Base-by-base conservation (phyloP, 2,888 invertebrate species). In the Drosophila peninsularis region DNA sequence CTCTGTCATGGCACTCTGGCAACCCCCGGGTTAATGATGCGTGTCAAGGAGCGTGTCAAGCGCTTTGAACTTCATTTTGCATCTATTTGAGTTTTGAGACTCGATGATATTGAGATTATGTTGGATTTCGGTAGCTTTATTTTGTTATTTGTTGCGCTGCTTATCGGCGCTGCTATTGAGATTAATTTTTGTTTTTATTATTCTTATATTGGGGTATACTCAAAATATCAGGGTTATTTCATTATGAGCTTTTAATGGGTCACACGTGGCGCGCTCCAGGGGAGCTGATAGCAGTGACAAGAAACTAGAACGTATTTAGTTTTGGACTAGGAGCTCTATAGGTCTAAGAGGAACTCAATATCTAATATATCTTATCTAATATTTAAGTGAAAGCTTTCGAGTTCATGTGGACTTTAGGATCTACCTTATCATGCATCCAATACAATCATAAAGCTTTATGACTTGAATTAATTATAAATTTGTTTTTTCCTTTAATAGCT, bases 21-120 rank as follows among this genome's bases (percentile, higher is more conserved):
- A 41, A 41, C 54, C 39, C 30, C 34, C n/a, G 17, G 21, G 78
- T 71, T 73, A 85, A 88, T 82, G 82, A 78, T 82, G 82, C 82
- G 68, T 84, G 62, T 75, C 76, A 80, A 77, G 65, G 54, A 47
- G 57, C 27, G 56, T 39, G 70, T 34, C 36, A 44, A 62, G n/a
- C 21, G 42, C 44, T 44, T 47, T 41, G 52, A 47, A 13, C 47
- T 47, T 41, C 47, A 44, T 56, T 50, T 37, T 41, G 67, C 68
- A 68, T 78, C 78, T 68, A 60, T 10, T 34, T 67, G 60, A 36
- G 21, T 17, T 30, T 61, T 21, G 0, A 1, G 34, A 7, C 10
- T 36, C 3, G n/a, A 45, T 45, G 45, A 17, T 45, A 45, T 11
- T 47, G 30, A 30, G 47, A 19, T 30, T 27, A 27, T 27, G 9